Evolutionary conservation across 2,888 invertebrate genomes (phyloP), one percentile per base, ranked within the genome.

Genomic region (Cosmia pyralina): DNA sequence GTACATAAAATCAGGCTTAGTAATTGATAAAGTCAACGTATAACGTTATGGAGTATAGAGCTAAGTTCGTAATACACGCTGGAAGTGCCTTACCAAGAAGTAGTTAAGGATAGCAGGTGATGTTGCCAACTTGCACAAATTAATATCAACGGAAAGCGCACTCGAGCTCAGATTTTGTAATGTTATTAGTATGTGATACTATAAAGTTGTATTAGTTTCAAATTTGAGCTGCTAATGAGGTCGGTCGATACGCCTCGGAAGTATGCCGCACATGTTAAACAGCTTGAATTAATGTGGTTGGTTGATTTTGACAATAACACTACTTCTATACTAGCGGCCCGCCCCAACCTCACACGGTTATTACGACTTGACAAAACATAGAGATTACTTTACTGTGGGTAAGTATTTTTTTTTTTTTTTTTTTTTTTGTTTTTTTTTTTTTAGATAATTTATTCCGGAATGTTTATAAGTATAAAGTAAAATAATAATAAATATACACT

Each of bases 71-170:
- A 63, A 79, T 74, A 71, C 41, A 53, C 68, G 63, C 78, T 65
- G 44, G 68, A 65, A 70, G 63, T 75, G 70, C 58, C 34, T 66
- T 46, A 62, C 34, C 28, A 55, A 62, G 48, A 77, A 74, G 53
- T 67, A 68, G 55, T 77, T 75, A 65, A 67, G 72, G 46, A 75
- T 73, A 65, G 19, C 74, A 82, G 82, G 80, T 85, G 72, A 83
- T 77, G 64, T 70, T 65, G 38, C 57, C 44, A 72, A 70, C 64
- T 73, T 62, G 22, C 70, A 59, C 65, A 58, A 70, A 78, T 85
- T 85, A 83, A 82, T 85, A 83, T 81, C 55, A 81, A 76, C 76
- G 63, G 65, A 57, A 67, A 73, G 71, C 71, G 58, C 59, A 55
- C 64, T 66, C 62, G 57, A 69, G 74, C 65, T 46, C 59, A 72